Percentiles rank a stretch among this genome's conserved stretches.
Conservation (phyloP, 2,113 vertebrate species). For the Eleginops maclovinus region DNA sequence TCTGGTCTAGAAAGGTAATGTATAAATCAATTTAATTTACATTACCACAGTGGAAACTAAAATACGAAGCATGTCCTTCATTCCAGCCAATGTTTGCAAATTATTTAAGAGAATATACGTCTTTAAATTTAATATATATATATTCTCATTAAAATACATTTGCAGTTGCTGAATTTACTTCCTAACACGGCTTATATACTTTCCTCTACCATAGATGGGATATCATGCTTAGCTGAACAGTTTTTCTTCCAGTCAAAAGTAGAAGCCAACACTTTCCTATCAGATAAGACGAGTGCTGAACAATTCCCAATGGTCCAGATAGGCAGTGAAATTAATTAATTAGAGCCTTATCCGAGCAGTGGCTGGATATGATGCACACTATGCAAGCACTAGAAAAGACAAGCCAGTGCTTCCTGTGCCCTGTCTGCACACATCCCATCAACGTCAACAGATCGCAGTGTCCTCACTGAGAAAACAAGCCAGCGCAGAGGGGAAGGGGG, state of each 20-base stretch:
- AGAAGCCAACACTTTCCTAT: conserved; percentile 20
- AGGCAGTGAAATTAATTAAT: conserved; percentile 73
- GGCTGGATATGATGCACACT: conserved; percentile 75
- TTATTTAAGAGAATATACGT: not conserved
- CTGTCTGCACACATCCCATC: conserved; percentile 82
- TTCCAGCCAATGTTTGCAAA: not conserved
- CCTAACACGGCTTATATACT: not conserved
- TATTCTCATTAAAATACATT: not conserved
- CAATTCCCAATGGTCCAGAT: conserved; percentile 77
- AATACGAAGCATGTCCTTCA: not conserved
- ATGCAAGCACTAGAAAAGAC: conserved; percentile 83
- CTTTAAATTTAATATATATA: not conserved
- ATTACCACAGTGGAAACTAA: not conserved
- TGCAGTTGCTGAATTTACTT: not conserved
- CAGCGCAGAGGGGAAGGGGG: conserved; percentile 41
- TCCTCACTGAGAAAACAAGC: conserved; percentile 66
- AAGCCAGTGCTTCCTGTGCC: conserved; percentile 79
- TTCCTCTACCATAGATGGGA: not conserved
- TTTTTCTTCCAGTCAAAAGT: conserved; percentile 48
- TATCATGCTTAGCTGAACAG: not conserved
- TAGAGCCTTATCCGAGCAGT: conserved; percentile 64
- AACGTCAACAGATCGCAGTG: conserved; percentile 70
- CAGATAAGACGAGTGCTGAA: conserved; percentile 71
- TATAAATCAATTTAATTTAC: not conserved
- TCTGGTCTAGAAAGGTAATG: not conserved